These are phyloP conservation scores for Drosophila jambulina DNA, from an alignment of 1,140 invertebrate genomes.

Conservation along the genomic window DNA sequence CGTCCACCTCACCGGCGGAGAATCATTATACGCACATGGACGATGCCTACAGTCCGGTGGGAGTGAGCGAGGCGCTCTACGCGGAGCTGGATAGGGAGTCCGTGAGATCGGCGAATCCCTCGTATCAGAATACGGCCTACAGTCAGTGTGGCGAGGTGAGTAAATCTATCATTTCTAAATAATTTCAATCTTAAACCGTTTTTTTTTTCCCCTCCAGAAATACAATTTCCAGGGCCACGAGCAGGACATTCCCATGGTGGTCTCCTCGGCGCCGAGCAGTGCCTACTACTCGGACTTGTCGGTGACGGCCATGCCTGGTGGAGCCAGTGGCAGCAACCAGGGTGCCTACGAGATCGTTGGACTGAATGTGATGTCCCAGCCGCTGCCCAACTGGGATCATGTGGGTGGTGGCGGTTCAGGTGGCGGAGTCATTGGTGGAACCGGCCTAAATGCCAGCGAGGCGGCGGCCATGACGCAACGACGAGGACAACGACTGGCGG, in stretches of 20 bases:
- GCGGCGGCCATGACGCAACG: slow-evolving; percentile 79
- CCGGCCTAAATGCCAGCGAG: slow-evolving; percentile 41
- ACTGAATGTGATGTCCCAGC: slow-evolving; percentile 84
- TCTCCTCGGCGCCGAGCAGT: slow-evolving; percentile 89
- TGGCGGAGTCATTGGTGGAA: slow-evolving; percentile 34
- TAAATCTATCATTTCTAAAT: not conserved
- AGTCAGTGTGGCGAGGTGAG: slow-evolving; percentile 87
- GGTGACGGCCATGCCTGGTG: slow-evolving; percentile 85
- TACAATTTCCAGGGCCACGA: slow-evolving; percentile 85
- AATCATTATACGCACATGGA: slow-evolving; percentile 91
- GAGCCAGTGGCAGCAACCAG: slow-evolving; percentile 83
- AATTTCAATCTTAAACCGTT: not conserved
- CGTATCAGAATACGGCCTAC: slow-evolving; percentile 90
- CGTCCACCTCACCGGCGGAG: slow-evolving; percentile 86
- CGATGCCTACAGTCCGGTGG: slow-evolving; percentile 87
- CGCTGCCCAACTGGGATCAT: slow-evolving; percentile 82
- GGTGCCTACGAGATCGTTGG: slow-evolving; percentile 87
- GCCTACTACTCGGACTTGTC: slow-evolving; percentile 90
- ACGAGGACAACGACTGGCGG: slow-evolving; percentile 86
- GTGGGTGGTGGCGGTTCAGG: slow-evolving; percentile 49
- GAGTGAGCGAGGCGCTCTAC: slow-evolving; percentile 87
- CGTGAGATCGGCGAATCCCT: slow-evolving; percentile 86
- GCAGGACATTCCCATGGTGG: slow-evolving; percentile 87
- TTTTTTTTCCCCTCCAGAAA: slow-evolving; percentile 48
- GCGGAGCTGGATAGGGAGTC: slow-evolving; percentile 88